phyloP scores from a whole-genome alignment of 2,113 vertebrate species.

The Sebastes fasciatus region DNA sequence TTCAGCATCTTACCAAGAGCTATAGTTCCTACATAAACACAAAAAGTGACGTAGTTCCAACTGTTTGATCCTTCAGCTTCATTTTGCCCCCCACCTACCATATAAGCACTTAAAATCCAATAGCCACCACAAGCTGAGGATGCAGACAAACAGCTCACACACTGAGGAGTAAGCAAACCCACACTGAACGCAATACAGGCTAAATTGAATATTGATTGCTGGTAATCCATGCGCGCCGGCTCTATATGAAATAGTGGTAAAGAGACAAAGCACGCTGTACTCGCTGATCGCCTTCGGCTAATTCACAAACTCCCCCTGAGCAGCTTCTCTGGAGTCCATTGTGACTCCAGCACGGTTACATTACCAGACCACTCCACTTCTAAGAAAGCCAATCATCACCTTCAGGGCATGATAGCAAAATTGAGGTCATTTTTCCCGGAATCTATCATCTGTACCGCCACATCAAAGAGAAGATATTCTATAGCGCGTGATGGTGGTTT shows the following conservation, averaged over 20 bases:
- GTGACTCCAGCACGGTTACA: conserved; percentile 20
- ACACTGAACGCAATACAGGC: conserved; percentile 16
- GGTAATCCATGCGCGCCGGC: conserved; percentile 55
- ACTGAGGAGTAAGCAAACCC: conserved; percentile 42
- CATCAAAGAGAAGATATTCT: conserved; percentile 47
- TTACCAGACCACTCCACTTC: conserved; percentile 25
- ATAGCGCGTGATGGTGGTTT: conserved; percentile 27
- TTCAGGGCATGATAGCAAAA: conserved; percentile 41
- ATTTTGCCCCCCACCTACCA: background rate
- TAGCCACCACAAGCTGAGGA: conserved; percentile 5
- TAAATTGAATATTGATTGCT: conserved; percentile 76
- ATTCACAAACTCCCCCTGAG: conserved; percentile 31
- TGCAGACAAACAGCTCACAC: conserved; percentile 41
- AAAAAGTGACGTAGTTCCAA: background rate
- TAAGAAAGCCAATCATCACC: conserved; percentile 59
- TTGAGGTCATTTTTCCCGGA: conserved; percentile 34
- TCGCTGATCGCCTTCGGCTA: conserved; percentile 43
- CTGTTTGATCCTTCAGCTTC: background rate
- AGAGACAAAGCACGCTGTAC: conserved; percentile 32
- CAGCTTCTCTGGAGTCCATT: conserved; percentile 35
- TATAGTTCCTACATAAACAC: conserved; percentile 7
- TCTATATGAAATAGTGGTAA: conserved; percentile 54
- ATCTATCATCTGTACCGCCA: conserved; percentile 58
- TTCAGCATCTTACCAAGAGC: conserved; percentile 51
- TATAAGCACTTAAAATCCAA: conserved; percentile 22